Evolutionary conservation across 2,888 invertebrate species (phyloP).

Genomic region (Drosophila conformis): DNA sequence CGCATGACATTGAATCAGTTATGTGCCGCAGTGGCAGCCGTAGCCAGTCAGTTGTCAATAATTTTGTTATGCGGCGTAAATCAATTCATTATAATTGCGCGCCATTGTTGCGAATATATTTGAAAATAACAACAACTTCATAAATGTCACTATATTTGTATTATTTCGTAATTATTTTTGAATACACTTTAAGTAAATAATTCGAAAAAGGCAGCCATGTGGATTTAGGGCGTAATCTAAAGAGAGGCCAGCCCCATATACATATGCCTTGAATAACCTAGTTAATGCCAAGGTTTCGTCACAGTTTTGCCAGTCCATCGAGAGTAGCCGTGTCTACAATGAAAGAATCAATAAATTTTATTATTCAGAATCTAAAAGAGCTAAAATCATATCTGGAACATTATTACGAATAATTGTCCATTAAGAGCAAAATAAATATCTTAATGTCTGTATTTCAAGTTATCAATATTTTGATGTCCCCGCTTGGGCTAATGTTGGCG

Average conservation of each 20-base stretch:
- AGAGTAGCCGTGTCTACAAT: background rate
- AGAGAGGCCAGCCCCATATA: background rate
- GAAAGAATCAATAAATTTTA: background rate
- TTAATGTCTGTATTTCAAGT: background rate
- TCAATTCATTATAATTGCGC: conserved; percentile 70
- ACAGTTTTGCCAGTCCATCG: background rate
- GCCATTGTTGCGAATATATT: conserved; percentile 53
- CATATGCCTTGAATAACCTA: background rate
- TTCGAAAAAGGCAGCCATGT: background rate
- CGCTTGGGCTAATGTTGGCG: background rate
- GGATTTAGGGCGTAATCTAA: background rate
- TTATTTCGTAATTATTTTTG: background rate
- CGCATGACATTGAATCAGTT: conserved; percentile 34
- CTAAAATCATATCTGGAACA: background rate
- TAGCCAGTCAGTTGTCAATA: background rate
- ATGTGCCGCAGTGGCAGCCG: conserved; percentile 27
- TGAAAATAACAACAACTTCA: conserved; percentile 28
- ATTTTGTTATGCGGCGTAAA: conserved; percentile 50
- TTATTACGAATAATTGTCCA: background rate
- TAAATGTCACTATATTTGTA: conserved; percentile 1
- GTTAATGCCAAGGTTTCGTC: background rate
- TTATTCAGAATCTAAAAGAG: background rate
- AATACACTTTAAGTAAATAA: background rate
- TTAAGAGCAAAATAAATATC: background rate
- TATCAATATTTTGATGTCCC: background rate